Evolutionary conservation across 2,888 invertebrate genomes (phyloP).

Genomic region (Parnassius mnemosyne): DNA sequence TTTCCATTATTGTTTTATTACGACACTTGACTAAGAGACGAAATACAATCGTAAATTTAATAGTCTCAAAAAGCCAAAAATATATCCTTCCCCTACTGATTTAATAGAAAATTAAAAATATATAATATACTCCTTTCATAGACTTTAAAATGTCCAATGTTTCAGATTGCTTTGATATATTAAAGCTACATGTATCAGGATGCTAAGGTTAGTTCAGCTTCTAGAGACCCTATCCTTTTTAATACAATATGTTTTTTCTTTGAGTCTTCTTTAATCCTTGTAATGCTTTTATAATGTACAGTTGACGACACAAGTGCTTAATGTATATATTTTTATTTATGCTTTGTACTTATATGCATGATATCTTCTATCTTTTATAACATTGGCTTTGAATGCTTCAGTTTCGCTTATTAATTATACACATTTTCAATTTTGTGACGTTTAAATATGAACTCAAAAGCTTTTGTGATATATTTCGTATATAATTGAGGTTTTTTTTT

Average conservation of each 20-base stretch:
- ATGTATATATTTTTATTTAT: background rate
- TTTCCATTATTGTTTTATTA: slow-evolving; percentile 44
- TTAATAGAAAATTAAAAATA: too few species aligned
- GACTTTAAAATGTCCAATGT: background rate
- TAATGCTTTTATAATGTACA: background rate
- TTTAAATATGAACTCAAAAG: background rate
- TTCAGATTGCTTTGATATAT: background rate
- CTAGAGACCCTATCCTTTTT: slow-evolving; percentile 14
- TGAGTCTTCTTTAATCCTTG: background rate
- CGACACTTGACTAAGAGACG: background rate
- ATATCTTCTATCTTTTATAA: too few species aligned
- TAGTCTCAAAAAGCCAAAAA: background rate
- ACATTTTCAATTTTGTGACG: background rate
- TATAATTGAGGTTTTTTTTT: background rate
- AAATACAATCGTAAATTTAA: background rate
- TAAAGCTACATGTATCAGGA: slow-evolving; percentile 9
- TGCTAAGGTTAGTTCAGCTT: slow-evolving; percentile 21
- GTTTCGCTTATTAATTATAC: too few species aligned
- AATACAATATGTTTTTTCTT: slow-evolving; percentile 10
- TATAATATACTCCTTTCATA: too few species aligned
- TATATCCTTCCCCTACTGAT: too few species aligned
- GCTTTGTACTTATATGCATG: too few species aligned
- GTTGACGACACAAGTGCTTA: background rate
- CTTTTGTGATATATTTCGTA: too few species aligned
- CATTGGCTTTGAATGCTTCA: too few species aligned